phyloP scores from a whole-genome alignment of 2,888 invertebrate genomes.

The Molanna angustata region DNA sequence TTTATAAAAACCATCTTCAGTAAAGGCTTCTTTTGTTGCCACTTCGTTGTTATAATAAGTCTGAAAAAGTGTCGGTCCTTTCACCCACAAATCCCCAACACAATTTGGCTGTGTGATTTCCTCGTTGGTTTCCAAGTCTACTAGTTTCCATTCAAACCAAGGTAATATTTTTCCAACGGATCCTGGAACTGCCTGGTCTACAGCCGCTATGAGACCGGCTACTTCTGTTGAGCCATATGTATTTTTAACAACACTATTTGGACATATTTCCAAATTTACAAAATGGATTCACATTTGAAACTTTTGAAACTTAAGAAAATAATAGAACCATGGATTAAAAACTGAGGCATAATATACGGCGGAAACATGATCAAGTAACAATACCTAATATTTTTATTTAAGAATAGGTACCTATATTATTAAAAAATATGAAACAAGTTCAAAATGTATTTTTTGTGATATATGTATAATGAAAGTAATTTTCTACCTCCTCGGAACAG shows the following conservation, averaged over 20 bases:
- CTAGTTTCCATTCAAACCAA: conserved; percentile 21
- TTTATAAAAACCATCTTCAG: conserved; percentile 38
- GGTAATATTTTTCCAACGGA: conserved; percentile 8
- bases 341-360: too few species aligned
- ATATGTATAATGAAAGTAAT: too few species aligned
- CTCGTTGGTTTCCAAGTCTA: neutral
- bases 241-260: conserved; percentile 32
- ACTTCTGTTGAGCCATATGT: conserved; percentile 36
- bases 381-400: too few species aligned
- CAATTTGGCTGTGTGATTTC: neutral
- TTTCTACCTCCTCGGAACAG: too few species aligned
- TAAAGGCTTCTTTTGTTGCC: conserved; percentile 28
- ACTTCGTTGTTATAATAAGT: conserved; percentile 39
- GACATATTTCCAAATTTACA: conserved; percentile 28
- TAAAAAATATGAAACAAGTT: too few species aligned
- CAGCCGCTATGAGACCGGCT: conserved; percentile 19
- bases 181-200: neutral
- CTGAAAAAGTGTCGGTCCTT: conserved; percentile 20
- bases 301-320: too few species aligned
- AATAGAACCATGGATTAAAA: too few species aligned
- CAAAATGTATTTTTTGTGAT: too few species aligned
- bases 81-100: conserved; percentile 53
- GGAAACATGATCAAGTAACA: too few species aligned
- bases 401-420: too few species aligned
- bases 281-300: too few species aligned